Base-by-base conservation (phyloP, 2,888 invertebrate genomes). In the Drosophila sordidapex region DNA sequence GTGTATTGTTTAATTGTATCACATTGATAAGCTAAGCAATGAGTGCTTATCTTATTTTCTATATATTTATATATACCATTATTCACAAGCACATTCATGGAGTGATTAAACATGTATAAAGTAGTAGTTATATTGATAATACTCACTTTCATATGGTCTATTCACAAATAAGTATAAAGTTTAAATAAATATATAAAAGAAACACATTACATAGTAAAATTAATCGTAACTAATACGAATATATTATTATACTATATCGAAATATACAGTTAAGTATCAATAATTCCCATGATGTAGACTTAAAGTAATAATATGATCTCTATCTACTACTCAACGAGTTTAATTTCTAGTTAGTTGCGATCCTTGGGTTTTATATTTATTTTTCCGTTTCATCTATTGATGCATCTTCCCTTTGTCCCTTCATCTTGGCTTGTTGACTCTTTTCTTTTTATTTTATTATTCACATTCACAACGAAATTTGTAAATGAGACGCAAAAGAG, bases 401-500 rank as follows among this genome's bases (percentile, higher is more conserved):
- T 43, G 27, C 6, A 8, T 31, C 53, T 59, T 51, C 11, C 11
- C 25, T 25, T 25, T 46, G 11, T 7, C 27, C 46, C 46, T 52
- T 56, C 7, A 2, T 5, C 36, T 33, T 21, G 18, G 15, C 36
- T 31, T 21, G 27, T 52, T 51, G 51, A 52, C 43, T 36, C 33
- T 65, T 51, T 74, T n/a, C 46, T 25, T 52, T 33, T 11, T 48
- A 18, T 51, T 33, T 36, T 60, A 54, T 56, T 21, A 27, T 11
- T 6, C 36, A 7, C 49, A 52, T 10, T 29, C 18, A 35, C 54
- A 31, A 29, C 27, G 63, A 72, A 76, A 80, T 85, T 84, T 85
- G 83, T 79, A 84, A 87, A 87, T 83, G 78, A 79, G 77, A 66
- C 75, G 71, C 75, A 75, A 74, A 84, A 78, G 72, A 56, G 76